phyloP scores from a whole-genome alignment of 2,888 invertebrate species.

The Dromius quadrimaculatus region DNA sequence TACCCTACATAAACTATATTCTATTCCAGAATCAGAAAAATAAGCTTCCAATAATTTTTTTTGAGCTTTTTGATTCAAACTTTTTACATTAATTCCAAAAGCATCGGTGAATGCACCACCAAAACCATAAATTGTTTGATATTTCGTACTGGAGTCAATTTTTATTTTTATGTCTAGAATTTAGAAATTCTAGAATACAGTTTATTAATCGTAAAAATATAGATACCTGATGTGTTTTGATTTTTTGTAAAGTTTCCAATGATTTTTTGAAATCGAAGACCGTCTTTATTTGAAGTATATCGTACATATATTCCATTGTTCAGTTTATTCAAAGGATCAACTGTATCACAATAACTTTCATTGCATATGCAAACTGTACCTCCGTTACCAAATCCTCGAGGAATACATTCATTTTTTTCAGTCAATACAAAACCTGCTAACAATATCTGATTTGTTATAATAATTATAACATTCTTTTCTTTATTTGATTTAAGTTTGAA shows the following conservation, averaged over 20 bases:
- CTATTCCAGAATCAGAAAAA: slow-evolving; percentile 77
- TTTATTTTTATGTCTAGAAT: slow-evolving; percentile 33
- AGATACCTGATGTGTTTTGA: slow-evolving; percentile 17
- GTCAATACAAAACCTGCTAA: neutral
- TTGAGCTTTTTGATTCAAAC: slow-evolving; percentile 70
- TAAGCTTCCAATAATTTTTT: slow-evolving; percentile 74
- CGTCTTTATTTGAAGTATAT: slow-evolving; percentile 73
- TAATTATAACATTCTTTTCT: too few species aligned
- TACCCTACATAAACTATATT: slow-evolving; percentile 83
- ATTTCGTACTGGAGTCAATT: slow-evolving; percentile 57
- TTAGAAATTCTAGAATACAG: neutral
- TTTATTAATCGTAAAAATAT: neutral
- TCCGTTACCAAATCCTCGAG: slow-evolving; percentile 58
- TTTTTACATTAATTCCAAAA: slow-evolving; percentile 77
- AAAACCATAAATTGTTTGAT: slow-evolving; percentile 83
- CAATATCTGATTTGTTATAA: too few species aligned
- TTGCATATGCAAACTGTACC: slow-evolving; percentile 79
- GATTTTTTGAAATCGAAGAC: slow-evolving; percentile 66
- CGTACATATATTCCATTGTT: slow-evolving; percentile 67
- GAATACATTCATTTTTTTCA: slow-evolving; percentile 56
- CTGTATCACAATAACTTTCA: slow-evolving; percentile 76
- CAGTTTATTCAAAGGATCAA: slow-evolving; percentile 68
- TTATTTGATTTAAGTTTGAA: too few species aligned
- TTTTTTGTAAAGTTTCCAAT: slow-evolving; percentile 42
- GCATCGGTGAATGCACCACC: slow-evolving; percentile 85